A percentile compares a stretch with the other conserved stretches of the same genome.
Conservation (phyloP, 2,797 vertebrate genomes). For the Alosa sapidissima region DNA sequence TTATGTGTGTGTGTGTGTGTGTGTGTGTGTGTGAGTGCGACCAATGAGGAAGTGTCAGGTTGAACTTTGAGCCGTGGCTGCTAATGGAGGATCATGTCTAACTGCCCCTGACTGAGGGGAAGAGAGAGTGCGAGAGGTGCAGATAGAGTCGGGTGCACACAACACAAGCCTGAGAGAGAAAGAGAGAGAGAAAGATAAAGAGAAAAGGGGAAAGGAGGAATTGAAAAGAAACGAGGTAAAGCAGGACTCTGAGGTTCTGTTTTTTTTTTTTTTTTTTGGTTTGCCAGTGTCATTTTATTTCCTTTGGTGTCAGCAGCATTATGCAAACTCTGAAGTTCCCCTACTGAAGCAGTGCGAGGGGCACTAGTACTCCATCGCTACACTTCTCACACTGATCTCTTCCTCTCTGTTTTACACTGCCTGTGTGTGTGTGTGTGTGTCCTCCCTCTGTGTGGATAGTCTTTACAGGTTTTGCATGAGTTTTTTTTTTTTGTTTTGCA, state of each 20-base stretch:
- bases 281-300: not conserved
- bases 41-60: constrained; percentile 17
- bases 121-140: not conserved
- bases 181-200: not conserved
- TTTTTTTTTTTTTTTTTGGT: not conserved
- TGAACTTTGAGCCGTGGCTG: constrained; percentile 4
- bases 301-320: constrained; percentile 40
- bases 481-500: no score
- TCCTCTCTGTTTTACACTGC: not conserved
- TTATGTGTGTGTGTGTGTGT: not conserved
- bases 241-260: not conserved
- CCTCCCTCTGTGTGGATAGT: not conserved
- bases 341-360: not conserved
- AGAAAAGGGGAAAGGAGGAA: constrained; percentile 1
- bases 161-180: not conserved
- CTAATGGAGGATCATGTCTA: not conserved
- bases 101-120: not conserved
- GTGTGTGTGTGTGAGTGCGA: not conserved
- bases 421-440: not conserved
- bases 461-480: not conserved
- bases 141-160: not conserved
- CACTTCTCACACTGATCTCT: not conserved
- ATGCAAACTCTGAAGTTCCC: constrained; percentile 19
- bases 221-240: not conserved
- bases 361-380: constrained; percentile 49